Base-by-base conservation (phyloP, 2,797 vertebrate species). In the Macrochelys suwanniensis region DNA sequence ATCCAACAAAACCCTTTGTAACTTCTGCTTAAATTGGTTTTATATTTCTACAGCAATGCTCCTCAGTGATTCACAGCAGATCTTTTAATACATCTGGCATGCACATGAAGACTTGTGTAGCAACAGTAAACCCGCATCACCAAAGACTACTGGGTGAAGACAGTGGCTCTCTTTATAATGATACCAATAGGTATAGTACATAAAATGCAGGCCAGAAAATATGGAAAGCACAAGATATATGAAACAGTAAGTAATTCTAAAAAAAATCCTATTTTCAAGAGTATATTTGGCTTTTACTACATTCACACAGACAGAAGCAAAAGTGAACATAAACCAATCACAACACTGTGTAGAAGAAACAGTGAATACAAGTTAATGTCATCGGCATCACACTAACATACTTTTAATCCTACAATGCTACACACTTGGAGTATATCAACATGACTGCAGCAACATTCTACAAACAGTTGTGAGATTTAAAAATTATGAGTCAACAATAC, bases 351-450 rank as follows among this genome's bases (percentile, higher is more conserved):
- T 5, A 28, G 3, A 82, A 47, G 45, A 82, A 84, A 26, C 26
- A 16, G 10, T 0, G 1, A 7, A 3, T 0, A 0, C 3, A 68
- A 7, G 11, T 5, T 65, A 51, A 57, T 65, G 13, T 31, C 12
- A 37, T 56, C 28, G 16, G 53, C 0, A n/a, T 47, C 80, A 33
- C 0, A 0, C 37, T 5, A 61, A 42, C 1, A 2, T 12, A 28
- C 1, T 9, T n/a, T 84, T 45, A 78, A 11, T 51, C 57, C 8
- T 37, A 71, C 6, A 33, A 23, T 1, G 10, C 0, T 0, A 28
- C 2, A 12, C 2, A 37, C n/a, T 7, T 23, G 0, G 5, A 68
- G 17, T 1, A 17, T 11, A 9, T 17, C 1, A 2, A 80, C 3
- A 33, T 53, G 87, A 57, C 78, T 54, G 33, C 56, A 89, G 56